Conservation (phyloP, 2,113 vertebrate species). For the Petroica traversi region DNA sequence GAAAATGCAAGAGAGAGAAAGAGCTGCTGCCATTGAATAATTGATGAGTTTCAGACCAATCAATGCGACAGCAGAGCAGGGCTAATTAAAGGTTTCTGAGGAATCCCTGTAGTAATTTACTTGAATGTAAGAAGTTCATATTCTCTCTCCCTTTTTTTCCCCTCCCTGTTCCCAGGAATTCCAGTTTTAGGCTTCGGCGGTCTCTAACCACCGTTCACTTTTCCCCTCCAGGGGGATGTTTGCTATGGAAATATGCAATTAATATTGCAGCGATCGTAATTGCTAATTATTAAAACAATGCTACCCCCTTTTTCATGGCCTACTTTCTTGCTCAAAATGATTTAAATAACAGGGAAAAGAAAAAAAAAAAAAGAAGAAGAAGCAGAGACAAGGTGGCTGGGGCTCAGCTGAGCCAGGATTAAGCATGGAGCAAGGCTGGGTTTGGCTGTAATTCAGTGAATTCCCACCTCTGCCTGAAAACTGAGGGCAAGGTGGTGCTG, state of each 20-base stretch:
- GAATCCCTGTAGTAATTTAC: conserved; percentile 91
- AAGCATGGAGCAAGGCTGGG: neutral
- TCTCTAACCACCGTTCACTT: conserved; percentile 79
- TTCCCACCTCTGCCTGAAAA: neutral
- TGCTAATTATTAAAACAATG: conserved; percentile 99
- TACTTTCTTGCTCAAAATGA: conserved; percentile 81
- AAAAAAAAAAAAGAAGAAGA: neutral
- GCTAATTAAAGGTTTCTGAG: conserved; percentile 97
- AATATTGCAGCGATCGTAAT: conserved; percentile 94
- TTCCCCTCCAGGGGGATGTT: conserved; percentile 84
- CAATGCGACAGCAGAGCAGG: conserved; percentile 85
- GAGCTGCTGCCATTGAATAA: conserved; percentile 80
- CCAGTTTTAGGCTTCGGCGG: conserved; percentile 82
- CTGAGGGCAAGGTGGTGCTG: neutral
- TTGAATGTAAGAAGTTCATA: conserved; percentile 83
- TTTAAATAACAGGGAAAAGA: conserved; percentile 82
- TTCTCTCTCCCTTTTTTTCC: conserved; percentile 70
- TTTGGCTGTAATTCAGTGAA: neutral
- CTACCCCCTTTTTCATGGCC: conserved; percentile 83
- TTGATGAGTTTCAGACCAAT: conserved; percentile 92
- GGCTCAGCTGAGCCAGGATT: neutral
- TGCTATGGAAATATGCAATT: conserved; percentile 96
- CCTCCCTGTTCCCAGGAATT: conserved; percentile 77
- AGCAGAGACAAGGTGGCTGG: neutral
- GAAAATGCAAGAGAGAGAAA: conserved; percentile 22